Evolutionary conservation across 2,888 invertebrate species (phyloP), one percentile per base, ranked within the genome.

Genomic region (Tuta absoluta): DNA sequence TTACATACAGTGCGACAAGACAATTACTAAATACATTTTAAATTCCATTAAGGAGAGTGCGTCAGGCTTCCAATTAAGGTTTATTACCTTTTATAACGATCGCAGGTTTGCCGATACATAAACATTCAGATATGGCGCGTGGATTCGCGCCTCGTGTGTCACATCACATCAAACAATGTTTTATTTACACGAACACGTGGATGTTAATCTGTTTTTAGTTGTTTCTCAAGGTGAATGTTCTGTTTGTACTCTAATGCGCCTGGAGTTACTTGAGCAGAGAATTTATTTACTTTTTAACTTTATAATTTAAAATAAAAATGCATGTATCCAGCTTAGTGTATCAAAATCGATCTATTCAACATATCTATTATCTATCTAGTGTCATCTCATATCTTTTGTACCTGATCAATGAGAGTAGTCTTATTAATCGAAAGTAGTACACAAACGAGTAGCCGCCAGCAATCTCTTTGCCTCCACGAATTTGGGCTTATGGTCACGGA

Each of bases 201-300:
- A 56, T 19, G n/a, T 17, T 33, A 61, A 49, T 51, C 28, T 49
- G 45, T 19, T 49, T 48, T 49, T 62, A 49, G 5, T 8, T 74
- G 78, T 41, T 80, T 77, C 71, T 56, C 51, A 53, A 53, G 51
- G 51, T 23, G 51, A 53, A 53, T 12, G 51, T 2, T 10, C 51
- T 53, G 23, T 14, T 2, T 3, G 21, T 53, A 53, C 12, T 53
- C 4, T 49, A 49, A 53, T 4, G 12, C 23, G 21, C 7, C 23
- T 53, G 23, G 21, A 23, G 24, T 53, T 53, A 53, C 14, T 14
- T 53, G 19, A 3, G 19, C 10, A 8, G n/a, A 45, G 33, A 8
- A 33, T 33, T 33, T 33, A 10, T 28, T 28, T 28, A 5, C 28
- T 28, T 28, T 28, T 28, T 5, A 28, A 28, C 5, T 28, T 28